phyloP scores from a whole-genome alignment of 2,113 vertebrate species.

The Myotis lucifugus region DNA sequence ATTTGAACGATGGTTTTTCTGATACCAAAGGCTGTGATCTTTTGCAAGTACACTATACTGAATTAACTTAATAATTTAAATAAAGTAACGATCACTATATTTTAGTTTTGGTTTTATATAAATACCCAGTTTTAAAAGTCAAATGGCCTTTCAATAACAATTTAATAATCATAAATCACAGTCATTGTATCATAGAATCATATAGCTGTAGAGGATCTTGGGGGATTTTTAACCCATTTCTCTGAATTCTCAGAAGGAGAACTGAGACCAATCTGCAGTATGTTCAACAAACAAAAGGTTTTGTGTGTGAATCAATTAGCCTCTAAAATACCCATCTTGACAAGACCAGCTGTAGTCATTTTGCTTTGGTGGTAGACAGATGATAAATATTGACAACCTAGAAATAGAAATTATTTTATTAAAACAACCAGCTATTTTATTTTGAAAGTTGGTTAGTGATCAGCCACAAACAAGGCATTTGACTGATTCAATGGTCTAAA shows the following conservation, averaged over 20 bases:
- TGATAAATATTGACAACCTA: neutral
- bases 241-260: neutral
- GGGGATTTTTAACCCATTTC: neutral
- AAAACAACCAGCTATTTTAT: slow-evolving; percentile 6
- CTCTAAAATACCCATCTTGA: neutral
- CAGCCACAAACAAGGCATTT: neutral
- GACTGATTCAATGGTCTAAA: neutral
- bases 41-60: neutral
- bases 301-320: neutral
- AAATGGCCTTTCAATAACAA: neutral
- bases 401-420: neutral
- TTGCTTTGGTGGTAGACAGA: neutral
- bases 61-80: neutral
- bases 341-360: neutral
- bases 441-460: slow-evolving; percentile 11
- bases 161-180: slow-evolving; percentile 6
- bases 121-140: neutral
- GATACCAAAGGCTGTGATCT: neutral
- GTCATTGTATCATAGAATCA: neutral
- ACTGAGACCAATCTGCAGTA: neutral
- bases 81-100: neutral
- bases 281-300: neutral
- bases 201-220: neutral
- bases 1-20: slow-evolving; percentile 14
- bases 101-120: slow-evolving; percentile 43